These are phyloP conservation scores for Maniola jurtina DNA, from an alignment of 1,140 invertebrate species.

Conservation along the genomic window DNA sequence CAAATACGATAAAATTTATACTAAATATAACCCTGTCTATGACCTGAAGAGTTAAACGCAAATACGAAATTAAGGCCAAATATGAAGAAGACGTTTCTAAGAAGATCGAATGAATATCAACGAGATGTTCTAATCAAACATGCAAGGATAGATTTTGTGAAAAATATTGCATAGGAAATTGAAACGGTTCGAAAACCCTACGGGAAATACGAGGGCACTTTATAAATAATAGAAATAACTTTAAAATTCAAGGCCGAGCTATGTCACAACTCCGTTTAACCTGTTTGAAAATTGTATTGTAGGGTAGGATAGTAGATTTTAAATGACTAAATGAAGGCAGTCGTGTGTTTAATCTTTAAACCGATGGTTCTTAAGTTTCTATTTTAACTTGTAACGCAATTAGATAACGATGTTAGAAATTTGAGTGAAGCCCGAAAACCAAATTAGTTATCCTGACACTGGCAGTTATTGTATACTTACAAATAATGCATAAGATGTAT, in stretches of 20 bases:
- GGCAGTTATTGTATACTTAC: slow-evolving; percentile 20
- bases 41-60: slow-evolving; percentile 76
- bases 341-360: slow-evolving; percentile 17
- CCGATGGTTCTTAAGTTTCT: slow-evolving; percentile 13
- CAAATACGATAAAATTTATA: slow-evolving; percentile 79
- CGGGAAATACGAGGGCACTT: slow-evolving; percentile 24
- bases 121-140: slow-evolving; percentile 29
- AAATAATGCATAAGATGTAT: slow-evolving; percentile 4
- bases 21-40: slow-evolving; percentile 79
- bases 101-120: slow-evolving; percentile 36
- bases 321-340: slow-evolving; percentile 32
- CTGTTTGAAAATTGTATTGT: slow-evolving; percentile 41
- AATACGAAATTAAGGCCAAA: slow-evolving; percentile 61
- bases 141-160: slow-evolving; percentile 32
- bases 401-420: slow-evolving; percentile 3
- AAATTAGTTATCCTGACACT: slow-evolving; percentile 22
- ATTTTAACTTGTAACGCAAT: slow-evolving; percentile 16
- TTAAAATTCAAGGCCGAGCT: slow-evolving; percentile 62
- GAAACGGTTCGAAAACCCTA: slow-evolving; percentile 24
- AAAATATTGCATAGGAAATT: slow-evolving; percentile 15
- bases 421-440: slow-evolving; percentile 7
- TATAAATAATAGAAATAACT: slow-evolving; percentile 17
- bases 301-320: slow-evolving; percentile 19
- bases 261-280: slow-evolving; percentile 60
- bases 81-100: slow-evolving; percentile 67